These are phyloP conservation scores for Hydrolagus colliei DNA, from an alignment of 2,797 vertebrate species.

Conservation along the genomic window DNA sequence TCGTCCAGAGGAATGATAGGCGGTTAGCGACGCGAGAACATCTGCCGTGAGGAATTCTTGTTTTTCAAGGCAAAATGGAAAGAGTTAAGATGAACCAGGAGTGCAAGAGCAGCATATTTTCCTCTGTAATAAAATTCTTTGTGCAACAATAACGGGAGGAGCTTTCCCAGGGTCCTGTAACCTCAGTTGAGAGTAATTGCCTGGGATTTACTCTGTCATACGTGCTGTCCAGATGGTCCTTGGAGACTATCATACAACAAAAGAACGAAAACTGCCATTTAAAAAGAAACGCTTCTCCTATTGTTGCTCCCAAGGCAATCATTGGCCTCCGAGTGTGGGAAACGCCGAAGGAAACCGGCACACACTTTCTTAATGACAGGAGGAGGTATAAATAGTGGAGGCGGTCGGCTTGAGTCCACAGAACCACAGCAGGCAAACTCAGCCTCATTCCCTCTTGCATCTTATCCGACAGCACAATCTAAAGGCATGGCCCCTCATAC, in stretches of 20 bases:
- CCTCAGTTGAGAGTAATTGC: conserved; percentile 29
- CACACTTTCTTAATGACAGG: not conserved
- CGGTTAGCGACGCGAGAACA: not conserved
- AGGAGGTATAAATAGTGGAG: not conserved
- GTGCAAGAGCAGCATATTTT: conserved; percentile 10
- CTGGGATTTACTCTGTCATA: conserved; percentile 28
- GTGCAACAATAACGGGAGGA: conserved; percentile 6
- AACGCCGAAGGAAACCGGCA: conserved; percentile 18
- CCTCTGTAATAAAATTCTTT: conserved; percentile 16
- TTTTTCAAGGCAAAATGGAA: conserved; percentile 3
- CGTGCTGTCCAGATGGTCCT: conserved; percentile 30
- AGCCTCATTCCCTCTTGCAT: not conserved
- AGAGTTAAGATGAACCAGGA: conserved; percentile 26
- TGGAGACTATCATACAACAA: conserved; percentile 14
- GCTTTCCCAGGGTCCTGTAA: conserved; percentile 29
- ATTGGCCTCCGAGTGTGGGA: conserved; percentile 29
- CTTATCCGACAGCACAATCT: not conserved
- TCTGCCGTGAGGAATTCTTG: conserved; percentile 12
- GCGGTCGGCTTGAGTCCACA: not conserved
- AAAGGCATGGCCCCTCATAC: not conserved
- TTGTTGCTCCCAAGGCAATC: not conserved
- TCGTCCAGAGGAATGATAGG: not conserved
- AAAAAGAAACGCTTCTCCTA: conserved; percentile 28
- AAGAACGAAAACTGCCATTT: conserved; percentile 25
- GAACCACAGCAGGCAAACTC: not conserved